phyloP scores from a whole-genome alignment of 1,140 invertebrate genomes.

The Ladona fulva region DNA sequence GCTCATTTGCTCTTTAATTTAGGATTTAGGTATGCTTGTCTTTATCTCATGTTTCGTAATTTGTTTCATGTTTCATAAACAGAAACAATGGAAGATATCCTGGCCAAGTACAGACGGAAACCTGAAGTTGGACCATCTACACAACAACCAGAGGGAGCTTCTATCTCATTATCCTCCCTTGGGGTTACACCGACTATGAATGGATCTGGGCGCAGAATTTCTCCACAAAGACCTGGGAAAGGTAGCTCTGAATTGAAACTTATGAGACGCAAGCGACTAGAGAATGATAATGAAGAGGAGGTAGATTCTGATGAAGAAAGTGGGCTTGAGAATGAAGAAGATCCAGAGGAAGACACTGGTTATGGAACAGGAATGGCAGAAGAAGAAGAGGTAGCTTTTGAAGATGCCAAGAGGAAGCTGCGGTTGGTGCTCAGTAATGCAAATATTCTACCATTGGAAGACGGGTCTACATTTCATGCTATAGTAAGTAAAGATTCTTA shows the following conservation, averaged over 20 bases:
- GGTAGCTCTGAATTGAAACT: not conserved
- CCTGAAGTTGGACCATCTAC: constrained; percentile 36
- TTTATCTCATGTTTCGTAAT: not conserved
- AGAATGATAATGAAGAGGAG: constrained; percentile 35
- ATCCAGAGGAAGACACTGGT: constrained; percentile 35
- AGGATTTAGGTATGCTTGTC: not conserved
- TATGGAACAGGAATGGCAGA: not conserved
- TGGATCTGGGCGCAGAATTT: not conserved
- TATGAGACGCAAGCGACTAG: constrained; percentile 21
- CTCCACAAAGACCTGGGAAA: not conserved
- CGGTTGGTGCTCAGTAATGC: constrained; percentile 78
- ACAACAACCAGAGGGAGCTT: not conserved
- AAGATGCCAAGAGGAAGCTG: constrained; percentile 86
- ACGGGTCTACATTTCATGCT: not conserved
- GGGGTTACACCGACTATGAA: not conserved
- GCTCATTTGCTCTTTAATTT: not conserved
- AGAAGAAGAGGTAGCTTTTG: constrained; percentile 44
- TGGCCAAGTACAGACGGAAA: constrained; percentile 88
- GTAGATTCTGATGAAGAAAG: constrained; percentile 29
- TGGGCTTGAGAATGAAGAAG: constrained; percentile 20
- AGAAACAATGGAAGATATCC: constrained; percentile 84
- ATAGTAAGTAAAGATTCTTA: too few species aligned
- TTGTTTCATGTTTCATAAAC: constrained; percentile 16
- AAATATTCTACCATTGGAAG: not conserved
- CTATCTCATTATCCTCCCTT: not conserved